Evolutionary conservation across 2,113 vertebrate genomes (phyloP), one percentile per base, ranked within the genome.

Genomic region (Triplophysa tibetana): DNA sequence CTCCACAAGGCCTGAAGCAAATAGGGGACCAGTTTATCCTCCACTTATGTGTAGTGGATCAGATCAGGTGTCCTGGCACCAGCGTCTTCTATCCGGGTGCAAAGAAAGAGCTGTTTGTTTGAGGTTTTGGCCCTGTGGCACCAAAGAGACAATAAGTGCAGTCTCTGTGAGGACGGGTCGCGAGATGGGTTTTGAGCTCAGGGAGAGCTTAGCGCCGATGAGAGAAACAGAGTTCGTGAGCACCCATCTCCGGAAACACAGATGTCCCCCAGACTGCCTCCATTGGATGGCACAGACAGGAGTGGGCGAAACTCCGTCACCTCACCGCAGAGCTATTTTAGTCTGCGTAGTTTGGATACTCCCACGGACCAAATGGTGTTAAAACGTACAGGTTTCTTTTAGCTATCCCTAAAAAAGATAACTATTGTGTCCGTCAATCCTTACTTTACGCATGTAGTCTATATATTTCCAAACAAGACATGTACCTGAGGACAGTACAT

Each of bases 61-160:
- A 66, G 81, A 85, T 86, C 84, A 79, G 79, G 82, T 86, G 82
- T 86, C 84, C 79, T 83, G 81, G 84, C 84, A 81, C 67, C 29
- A 68, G 58, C 62, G 45, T 77, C 69, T 11, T 75, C 84, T 81
- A 81, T 83, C 81, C 79, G 84, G 82, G 65, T 70, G 77, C 65
- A 63, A 73, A 86, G 82, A 86, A 86, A 83, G 82, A 72, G 66
- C 48, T 62, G 48, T 80, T 86, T 86, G 85, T 86, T 81, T 75
- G 43, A 48, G n/a, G 64, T 81, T 81, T 58, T 73, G 80, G 77
- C 67, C 79, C 69, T 79, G 38, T 63, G 70, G 56, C 67, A 58
- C 72, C 52, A 61, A 61, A 75, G 76, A 79, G 77, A 86, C 82
- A 86, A 86, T 79, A 75, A 83, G 43, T 73, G 73, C 80, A 85